phyloP scores from a whole-genome alignment of 1,140 invertebrate species.

The Scaptodrosophila lebanonensis region DNA sequence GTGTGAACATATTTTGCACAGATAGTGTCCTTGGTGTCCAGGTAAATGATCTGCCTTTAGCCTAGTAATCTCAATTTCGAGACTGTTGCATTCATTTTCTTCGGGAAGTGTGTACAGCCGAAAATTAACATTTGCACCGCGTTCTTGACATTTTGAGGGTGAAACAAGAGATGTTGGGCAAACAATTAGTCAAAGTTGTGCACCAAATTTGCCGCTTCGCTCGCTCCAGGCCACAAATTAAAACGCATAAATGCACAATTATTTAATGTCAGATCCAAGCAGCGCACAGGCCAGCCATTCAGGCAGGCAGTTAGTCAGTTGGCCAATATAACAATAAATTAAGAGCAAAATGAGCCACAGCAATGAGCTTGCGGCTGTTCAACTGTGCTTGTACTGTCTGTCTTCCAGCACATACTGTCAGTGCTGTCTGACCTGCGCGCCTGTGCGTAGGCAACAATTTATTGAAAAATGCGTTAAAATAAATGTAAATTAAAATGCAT shows the following conservation, averaged over 20 bases:
- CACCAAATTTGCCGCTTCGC: constrained; percentile 35
- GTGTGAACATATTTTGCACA: background rate
- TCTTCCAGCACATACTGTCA: too few species aligned
- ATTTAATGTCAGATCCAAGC: constrained; percentile 54
- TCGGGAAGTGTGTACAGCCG: too few species aligned
- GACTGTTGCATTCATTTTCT: too few species aligned
- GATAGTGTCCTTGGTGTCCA: too few species aligned
- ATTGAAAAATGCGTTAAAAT: constrained; percentile 60
- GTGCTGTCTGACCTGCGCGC: background rate
- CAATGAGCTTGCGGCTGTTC: too few species aligned
- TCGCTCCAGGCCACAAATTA: constrained; percentile 66
- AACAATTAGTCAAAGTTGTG: constrained; percentile 63
- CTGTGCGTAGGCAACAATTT: constrained; percentile 19
- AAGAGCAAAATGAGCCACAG: constrained; percentile 34
- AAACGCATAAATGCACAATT: constrained; percentile 74
- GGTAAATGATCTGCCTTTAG: constrained; percentile 34
- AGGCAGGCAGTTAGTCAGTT: background rate
- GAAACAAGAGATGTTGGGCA: too few species aligned
- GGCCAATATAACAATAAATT: constrained; percentile 18
- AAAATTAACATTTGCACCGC: too few species aligned
- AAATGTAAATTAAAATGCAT: constrained; percentile 75
- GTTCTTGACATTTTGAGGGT: too few species aligned
- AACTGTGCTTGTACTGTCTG: background rate
- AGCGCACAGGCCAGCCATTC: too few species aligned
- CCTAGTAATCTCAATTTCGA: constrained; percentile 53